Conservation (phyloP, 37 sponge, comb jelly and placozoan species). For the Trichoplax adhaerens region DNA sequence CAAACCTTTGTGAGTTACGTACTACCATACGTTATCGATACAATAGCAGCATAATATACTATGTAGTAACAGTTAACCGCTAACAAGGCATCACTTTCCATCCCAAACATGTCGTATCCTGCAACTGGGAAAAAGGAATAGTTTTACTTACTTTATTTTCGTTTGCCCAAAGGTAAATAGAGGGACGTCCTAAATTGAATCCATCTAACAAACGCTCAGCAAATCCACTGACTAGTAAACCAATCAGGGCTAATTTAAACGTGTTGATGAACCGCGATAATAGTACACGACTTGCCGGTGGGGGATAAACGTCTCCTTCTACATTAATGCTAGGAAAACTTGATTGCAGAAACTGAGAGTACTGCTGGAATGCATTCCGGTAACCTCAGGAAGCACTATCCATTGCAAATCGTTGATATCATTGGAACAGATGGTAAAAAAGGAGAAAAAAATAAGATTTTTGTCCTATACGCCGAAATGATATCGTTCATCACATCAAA, state of each 20-base stretch:
- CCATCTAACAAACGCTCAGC: not conserved
- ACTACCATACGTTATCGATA: too few species aligned
- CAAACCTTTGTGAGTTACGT: too few species aligned
- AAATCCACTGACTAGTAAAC: constrained; percentile 6
- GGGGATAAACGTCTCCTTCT: constrained; percentile 64
- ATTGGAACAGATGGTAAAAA: too few species aligned
- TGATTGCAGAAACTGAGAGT: constrained; percentile 32
- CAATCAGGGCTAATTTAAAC: constrained; percentile 10
- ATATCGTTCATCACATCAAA: too few species aligned
- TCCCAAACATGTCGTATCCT: too few species aligned
- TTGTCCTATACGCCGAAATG: too few species aligned
- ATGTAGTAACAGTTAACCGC: too few species aligned
- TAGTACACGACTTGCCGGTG: constrained; percentile 12
- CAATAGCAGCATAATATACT: too few species aligned
- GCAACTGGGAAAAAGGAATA: too few species aligned
- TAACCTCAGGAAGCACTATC: constrained; percentile 21
- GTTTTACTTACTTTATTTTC: constrained; percentile 46
- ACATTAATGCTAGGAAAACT: constrained; percentile 50
- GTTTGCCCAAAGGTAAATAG: constrained; percentile 45
- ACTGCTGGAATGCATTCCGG: constrained; percentile 73
- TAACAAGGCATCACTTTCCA: too few species aligned
- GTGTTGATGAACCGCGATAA: constrained; percentile 17
- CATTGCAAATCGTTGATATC: too few species aligned
- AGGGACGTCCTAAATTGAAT: constrained; percentile 40
- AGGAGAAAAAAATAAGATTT: too few species aligned